Percentiles rank a stretch among this genome's conserved stretches.
phyloP scores from a whole-genome alignment of 2,888 invertebrate genomes.

The Adelognathus sp. region DNA sequence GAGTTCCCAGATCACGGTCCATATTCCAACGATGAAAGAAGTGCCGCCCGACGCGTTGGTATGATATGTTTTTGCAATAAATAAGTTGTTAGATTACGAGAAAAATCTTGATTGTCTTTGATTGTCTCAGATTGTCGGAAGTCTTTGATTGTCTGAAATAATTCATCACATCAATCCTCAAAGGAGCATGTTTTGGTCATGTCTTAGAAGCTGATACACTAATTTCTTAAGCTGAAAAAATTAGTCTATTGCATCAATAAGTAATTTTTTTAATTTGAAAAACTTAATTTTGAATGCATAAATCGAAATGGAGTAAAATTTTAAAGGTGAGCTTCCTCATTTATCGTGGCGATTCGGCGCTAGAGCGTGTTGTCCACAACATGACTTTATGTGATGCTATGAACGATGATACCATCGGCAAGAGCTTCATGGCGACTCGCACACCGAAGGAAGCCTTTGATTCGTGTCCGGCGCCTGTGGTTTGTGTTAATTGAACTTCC shows the following conservation, averaged over 20 bases:
- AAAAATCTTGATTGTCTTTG: slow-evolving; percentile 24
- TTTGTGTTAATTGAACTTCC: not conserved
- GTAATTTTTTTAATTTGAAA: too few relatives aligned
- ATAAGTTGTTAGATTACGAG: not conserved
- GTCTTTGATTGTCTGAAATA: too few relatives aligned
- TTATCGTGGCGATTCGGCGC: not conserved
- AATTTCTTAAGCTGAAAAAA: too few relatives aligned
- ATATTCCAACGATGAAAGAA: not conserved
- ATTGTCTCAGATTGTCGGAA: not conserved
- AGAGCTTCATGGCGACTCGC: slow-evolving; percentile 25
- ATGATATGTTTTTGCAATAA: not conserved
- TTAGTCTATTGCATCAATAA: not conserved
- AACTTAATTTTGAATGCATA: not conserved
- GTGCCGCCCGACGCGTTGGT: not conserved
- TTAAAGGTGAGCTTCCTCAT: not conserved
- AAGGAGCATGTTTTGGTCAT: too few relatives aligned
- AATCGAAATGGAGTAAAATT: not conserved
- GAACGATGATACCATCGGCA: slow-evolving; percentile 14
- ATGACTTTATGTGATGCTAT: slow-evolving; percentile 22
- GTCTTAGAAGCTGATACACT: too few relatives aligned
- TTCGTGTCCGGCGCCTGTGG: slow-evolving; percentile 29
- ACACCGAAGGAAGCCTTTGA: slow-evolving; percentile 29
- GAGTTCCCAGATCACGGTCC: not conserved
- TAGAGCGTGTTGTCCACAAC: not conserved
- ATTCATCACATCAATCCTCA: too few relatives aligned